Conservation (phyloP, 1,140 invertebrate species). For the Copidosoma floridanum region DNA sequence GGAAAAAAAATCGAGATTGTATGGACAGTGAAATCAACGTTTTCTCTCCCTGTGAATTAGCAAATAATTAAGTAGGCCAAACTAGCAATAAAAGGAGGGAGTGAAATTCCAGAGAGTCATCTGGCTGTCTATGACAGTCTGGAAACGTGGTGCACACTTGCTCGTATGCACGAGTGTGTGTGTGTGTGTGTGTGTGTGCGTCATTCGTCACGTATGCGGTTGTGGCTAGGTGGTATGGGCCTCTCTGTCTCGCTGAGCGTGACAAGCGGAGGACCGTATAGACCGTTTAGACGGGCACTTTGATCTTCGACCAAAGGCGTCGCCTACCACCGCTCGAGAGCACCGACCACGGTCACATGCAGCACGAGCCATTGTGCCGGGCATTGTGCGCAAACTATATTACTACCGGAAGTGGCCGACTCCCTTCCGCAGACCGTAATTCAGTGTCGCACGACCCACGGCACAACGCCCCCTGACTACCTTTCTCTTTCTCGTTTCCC, state of each 20-base stretch:
- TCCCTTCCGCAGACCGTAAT: constrained; percentile 54
- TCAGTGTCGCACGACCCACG: constrained; percentile 51
- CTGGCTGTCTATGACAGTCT: not conserved
- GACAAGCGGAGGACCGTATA: constrained; percentile 4
- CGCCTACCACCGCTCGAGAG: constrained; percentile 22
- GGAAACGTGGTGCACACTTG: not conserved
- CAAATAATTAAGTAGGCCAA: constrained; percentile 1
- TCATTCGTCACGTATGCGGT: constrained; percentile 24
- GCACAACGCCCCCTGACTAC: constrained; percentile 38
- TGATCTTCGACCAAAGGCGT: constrained; percentile 39
- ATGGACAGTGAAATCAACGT: no score
- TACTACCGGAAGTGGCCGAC: constrained; percentile 54
- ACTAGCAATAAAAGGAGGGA: no score
- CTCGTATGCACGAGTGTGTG: not conserved
- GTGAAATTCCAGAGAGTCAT: no score
- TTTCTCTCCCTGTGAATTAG: constrained; percentile 2
- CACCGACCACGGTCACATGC: no score
- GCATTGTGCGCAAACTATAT: constrained; percentile 57
- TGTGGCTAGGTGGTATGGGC: constrained; percentile 19
- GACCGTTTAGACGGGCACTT: constrained; percentile 44
- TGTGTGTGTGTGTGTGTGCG: not conserved
- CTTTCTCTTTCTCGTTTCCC: no score
- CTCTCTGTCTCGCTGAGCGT: no score
- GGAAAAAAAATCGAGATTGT: no score
- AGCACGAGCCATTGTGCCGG: constrained; percentile 49